These are phyloP conservation scores for Bombus turneri DNA, from an alignment of 1,140 invertebrate species.

Conservation along the genomic window DNA sequence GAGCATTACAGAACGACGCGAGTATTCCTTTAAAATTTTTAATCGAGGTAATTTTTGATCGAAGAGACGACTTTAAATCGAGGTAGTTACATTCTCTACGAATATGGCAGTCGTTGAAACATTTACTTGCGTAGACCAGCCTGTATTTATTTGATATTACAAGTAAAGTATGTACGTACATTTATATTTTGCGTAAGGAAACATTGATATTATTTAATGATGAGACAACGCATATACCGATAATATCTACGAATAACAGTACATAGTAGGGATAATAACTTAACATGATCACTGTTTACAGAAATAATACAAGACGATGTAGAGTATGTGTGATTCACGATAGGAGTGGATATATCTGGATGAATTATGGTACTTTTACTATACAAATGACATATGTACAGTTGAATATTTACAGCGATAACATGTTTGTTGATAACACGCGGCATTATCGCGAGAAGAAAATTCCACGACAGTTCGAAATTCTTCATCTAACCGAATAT, in stretches of 20 bases:
- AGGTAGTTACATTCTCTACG: too few species aligned
- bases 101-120: too few species aligned
- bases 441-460: background rate
- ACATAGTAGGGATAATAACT: background rate
- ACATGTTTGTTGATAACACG: background rate
- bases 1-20: too few species aligned
- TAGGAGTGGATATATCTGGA: background rate
- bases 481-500: background rate
- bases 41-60: too few species aligned
- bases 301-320: background rate
- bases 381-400: background rate
- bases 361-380: background rate
- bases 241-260: background rate
- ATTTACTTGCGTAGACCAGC: too few species aligned
- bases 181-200: background rate
- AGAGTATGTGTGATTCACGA: background rate
- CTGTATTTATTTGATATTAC: too few species aligned
- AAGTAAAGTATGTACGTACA: too few species aligned
- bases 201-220: too few species aligned
- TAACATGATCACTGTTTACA: background rate
- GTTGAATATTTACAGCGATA: background rate
- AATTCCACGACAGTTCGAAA: background rate
- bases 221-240: background rate
- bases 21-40: too few species aligned
- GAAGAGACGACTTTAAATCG: too few species aligned